A percentile compares a stretch with the other conserved stretches of the same genome.
These are phyloP conservation scores for Pangasius larnaudii DNA, from an alignment of 2,797 vertebrate species.

Conservation along the genomic window DNA sequence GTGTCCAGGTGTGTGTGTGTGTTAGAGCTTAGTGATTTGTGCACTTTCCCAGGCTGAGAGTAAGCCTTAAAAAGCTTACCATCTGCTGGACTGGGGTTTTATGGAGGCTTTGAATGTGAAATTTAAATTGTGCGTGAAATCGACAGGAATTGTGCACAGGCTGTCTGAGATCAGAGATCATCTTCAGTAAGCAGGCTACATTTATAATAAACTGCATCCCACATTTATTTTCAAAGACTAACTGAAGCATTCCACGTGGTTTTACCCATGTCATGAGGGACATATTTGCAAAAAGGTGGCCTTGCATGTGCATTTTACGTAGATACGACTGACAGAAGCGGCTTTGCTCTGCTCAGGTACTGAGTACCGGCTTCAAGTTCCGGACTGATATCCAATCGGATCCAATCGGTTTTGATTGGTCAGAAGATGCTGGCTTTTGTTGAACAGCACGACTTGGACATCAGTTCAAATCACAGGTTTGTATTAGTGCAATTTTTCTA, in stretches of 20 bases:
- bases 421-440: background rate
- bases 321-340: background rate
- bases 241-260: background rate
- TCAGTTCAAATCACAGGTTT: background rate
- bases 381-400: background rate
- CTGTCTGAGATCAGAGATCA: background rate
- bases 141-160: background rate
- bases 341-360: background rate
- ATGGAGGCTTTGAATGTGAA: background rate
- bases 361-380: background rate
- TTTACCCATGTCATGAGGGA: background rate
- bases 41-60: background rate
- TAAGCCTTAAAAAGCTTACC: slow-evolving; percentile 7
- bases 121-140: slow-evolving; percentile 25
- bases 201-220: background rate
- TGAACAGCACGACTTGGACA: background rate
- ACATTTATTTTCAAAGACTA: background rate
- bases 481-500: background rate
- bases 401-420: background rate
- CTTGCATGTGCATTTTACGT: background rate
- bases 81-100: slow-evolving; percentile 16
- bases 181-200: background rate
- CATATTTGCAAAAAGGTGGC: background rate
- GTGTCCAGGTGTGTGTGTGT: slow-evolving; percentile 49
- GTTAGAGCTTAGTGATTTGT: background rate